Base-by-base conservation (phyloP, 2,113 vertebrate genomes). In the Murina feae region DNA sequence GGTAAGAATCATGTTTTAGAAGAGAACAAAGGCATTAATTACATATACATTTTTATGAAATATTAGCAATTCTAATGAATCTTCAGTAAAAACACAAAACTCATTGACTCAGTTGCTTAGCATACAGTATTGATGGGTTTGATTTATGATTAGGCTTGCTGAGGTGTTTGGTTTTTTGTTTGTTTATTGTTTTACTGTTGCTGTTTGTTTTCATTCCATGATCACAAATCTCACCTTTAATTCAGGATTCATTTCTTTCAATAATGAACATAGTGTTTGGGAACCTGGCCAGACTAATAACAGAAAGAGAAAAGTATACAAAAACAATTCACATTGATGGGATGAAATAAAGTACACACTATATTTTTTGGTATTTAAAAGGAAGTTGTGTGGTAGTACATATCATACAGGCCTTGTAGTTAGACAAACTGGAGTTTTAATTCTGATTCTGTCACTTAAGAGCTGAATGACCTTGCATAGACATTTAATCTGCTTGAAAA, bases 1-100 rank as follows among this genome's bases (percentile, higher is more conserved):
- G 99, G 99, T 99, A 98, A 98, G 98, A 60, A 93, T 81, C 23
- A 35, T 49, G 42, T 93, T 95, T 96, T 91, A 84, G 84, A 94
- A 94, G 47, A 96, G 8, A 6, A 87, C 5, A 66, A 86, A 55
- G 35, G 9, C 84, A 21, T 30, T 76, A 63, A 74, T 90, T 85
- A 78, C 8, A 74, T 93, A 60, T 53, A 84, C 28, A 71, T 90
- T 72, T 71, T 78, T 16, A 78, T 93, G 86, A 85, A 91, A 32
- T 93, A 74, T 51, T 89, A 83, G 35, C 72, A 85, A 30, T 85
- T 51, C 23, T 49, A 93, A 7, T 87, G 42, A 35, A 69, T 78
- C 3, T 93, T 96, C 53, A 90, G 20, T 47, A 78, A 9, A 78
- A 91, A 65, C 76, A 92, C 35, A 80, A 21, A 75, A 47, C 30